phyloP scores from a whole-genome alignment of 2,888 invertebrate genomes.

The Hololepta plana region DNA sequence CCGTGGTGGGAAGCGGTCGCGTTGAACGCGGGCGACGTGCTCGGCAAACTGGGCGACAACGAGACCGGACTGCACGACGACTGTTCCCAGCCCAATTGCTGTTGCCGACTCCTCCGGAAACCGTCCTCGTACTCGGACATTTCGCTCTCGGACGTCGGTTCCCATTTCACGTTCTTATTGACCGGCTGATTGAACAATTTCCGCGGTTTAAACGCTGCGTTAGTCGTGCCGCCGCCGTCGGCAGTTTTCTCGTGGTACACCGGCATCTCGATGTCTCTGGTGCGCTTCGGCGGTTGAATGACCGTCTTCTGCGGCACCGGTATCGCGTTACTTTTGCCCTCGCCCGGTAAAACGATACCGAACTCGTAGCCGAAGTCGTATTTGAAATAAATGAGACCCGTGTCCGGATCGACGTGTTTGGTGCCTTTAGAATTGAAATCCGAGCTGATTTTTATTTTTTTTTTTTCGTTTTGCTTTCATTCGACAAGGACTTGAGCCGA shows the following conservation, averaged over 20 bases:
- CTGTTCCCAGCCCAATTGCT: constrained; percentile 23
- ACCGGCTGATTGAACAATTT: constrained; percentile 20
- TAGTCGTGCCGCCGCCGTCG: constrained; percentile 11
- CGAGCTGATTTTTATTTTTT: no score
- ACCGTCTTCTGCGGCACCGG: constrained; percentile 27
- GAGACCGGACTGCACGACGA: constrained; percentile 37
- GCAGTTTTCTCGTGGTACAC: constrained; percentile 43
- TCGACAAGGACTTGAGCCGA: no score
- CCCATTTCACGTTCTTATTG: constrained; percentile 37
- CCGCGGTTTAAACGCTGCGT: constrained; percentile 25
- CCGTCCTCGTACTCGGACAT: constrained; percentile 37
- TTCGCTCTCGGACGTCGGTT: constrained; percentile 42
- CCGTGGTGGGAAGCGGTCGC: no score
- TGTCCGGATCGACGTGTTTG: constrained; percentile 58
- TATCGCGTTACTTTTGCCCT: constrained; percentile 32
- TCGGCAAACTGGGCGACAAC: constrained; percentile 38
- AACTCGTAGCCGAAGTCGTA: constrained; percentile 69
- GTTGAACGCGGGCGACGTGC: constrained; percentile 35
- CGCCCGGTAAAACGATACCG: constrained; percentile 51
- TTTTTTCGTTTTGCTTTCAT: no score
- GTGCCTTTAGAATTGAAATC: constrained; percentile 41
- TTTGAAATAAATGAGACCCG: constrained; percentile 63
- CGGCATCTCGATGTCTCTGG: constrained; percentile 44
- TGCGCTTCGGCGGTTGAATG: constrained; percentile 33
- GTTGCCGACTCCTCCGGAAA: no score